phyloP scores from a whole-genome alignment of 2,113 vertebrate genomes.

The Mixornis gularis region DNA sequence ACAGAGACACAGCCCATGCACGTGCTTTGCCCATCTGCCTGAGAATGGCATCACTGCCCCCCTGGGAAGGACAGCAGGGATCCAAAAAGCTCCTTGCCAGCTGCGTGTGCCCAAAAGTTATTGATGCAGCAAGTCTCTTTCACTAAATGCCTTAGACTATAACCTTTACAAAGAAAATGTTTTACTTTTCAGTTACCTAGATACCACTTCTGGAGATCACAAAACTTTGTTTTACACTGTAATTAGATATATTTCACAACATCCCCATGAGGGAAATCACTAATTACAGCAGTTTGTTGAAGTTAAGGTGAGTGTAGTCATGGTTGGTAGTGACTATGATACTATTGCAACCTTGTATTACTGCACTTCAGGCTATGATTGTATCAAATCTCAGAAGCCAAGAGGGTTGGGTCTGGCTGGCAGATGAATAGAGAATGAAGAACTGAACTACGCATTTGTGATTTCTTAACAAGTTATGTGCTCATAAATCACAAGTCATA shows the following conservation, averaged over 20 bases:
- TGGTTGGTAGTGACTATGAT: background rate
- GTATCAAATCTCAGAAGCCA: background rate
- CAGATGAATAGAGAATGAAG: background rate
- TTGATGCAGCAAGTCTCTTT: background rate
- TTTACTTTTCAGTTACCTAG: background rate
- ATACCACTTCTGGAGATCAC: background rate
- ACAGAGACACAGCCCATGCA: background rate
- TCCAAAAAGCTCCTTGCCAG: background rate
- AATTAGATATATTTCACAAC: slow-evolving; percentile 16
- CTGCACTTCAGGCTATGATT: background rate
- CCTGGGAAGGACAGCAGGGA: background rate
- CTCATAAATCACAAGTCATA: background rate
- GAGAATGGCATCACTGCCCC: background rate
- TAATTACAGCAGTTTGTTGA: slow-evolving; percentile 35
- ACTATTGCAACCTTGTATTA: background rate
- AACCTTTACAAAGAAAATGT: background rate
- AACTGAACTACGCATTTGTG: background rate
- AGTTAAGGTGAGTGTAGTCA: background rate
- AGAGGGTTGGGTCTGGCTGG: background rate
- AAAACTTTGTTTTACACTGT: background rate
- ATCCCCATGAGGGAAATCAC: background rate
- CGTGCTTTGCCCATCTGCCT: background rate
- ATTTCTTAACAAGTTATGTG: background rate
- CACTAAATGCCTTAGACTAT: background rate
- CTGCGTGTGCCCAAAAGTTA: background rate